Conservation (phyloP, 2,113 vertebrate species). For the Cavia porcellus region DNA sequence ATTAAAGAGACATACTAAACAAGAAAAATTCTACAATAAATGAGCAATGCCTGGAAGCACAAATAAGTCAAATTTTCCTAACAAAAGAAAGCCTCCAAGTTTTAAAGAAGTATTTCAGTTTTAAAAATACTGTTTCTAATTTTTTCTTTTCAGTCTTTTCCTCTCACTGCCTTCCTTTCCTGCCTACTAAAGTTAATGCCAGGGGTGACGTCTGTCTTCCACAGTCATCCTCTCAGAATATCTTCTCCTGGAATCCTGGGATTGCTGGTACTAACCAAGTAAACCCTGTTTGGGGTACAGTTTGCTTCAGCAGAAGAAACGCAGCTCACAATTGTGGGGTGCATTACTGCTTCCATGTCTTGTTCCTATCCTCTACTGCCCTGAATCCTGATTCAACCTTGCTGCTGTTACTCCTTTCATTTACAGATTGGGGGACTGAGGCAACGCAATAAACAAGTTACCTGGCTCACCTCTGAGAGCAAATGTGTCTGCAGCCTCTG, state of each 20-base stretch:
- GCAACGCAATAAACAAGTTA: fast-evolving
- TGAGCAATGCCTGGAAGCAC: neutral
- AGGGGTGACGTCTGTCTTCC: neutral
- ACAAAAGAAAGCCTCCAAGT: neutral
- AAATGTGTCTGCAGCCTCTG: neutral
- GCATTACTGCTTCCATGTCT: neutral
- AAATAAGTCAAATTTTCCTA: neutral
- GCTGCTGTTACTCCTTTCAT: neutral
- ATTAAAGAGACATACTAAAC: neutral
- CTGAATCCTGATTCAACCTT: neutral
- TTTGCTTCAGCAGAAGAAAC: neutral
- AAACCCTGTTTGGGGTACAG: neutral
- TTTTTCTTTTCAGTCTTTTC: neutral
- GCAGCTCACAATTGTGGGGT: fast-evolving
- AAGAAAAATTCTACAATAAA: neutral
- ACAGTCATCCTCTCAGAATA: neutral
- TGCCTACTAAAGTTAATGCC: neutral
- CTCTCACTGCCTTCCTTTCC: neutral
- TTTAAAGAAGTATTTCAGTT: conserved; percentile 36
- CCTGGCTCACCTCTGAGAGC: neutral
- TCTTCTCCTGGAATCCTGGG: neutral
- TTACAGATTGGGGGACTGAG: neutral
- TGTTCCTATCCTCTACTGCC: neutral
- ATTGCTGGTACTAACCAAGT: neutral
- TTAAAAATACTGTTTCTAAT: neutral